Conservation (phyloP, 2,797 vertebrate species). For the Pteronotus mesoamericanus region DNA sequence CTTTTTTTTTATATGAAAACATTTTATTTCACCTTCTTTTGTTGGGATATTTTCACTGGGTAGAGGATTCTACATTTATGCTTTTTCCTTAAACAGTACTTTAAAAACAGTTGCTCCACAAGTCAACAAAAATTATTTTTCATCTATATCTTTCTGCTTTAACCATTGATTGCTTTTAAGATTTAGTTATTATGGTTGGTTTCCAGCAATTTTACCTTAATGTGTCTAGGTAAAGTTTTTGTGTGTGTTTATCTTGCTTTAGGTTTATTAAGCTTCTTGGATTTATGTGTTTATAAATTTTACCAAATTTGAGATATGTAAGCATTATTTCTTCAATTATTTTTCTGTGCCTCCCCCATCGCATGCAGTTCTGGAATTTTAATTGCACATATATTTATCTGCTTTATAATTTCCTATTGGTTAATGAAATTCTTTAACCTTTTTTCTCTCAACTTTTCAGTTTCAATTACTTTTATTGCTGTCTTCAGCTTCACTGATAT, state of each 20-base stretch:
- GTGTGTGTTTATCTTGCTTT: background rate
- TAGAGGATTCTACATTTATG: background rate
- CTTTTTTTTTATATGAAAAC: background rate
- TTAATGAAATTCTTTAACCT: background rate
- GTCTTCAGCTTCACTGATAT: background rate
- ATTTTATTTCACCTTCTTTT: constrained; percentile 26
- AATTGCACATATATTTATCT: background rate
- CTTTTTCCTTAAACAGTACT: background rate
- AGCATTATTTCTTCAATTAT: background rate
- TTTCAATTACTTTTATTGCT: background rate
- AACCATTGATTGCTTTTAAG: background rate
- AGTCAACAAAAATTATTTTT: background rate
- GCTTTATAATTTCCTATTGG: background rate
- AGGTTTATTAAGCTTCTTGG: background rate
- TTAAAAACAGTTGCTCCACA: background rate
- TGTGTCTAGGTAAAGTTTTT: background rate
- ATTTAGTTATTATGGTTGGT: background rate
- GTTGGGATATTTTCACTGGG: background rate
- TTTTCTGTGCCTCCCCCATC: background rate
- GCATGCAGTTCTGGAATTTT: background rate
- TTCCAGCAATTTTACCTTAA: background rate
- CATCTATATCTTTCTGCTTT: background rate
- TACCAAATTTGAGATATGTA: background rate
- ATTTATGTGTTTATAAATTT: background rate
- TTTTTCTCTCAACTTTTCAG: background rate